phyloP scores from a whole-genome alignment of 2,888 invertebrate species.

The Mythimna impura region DNA sequence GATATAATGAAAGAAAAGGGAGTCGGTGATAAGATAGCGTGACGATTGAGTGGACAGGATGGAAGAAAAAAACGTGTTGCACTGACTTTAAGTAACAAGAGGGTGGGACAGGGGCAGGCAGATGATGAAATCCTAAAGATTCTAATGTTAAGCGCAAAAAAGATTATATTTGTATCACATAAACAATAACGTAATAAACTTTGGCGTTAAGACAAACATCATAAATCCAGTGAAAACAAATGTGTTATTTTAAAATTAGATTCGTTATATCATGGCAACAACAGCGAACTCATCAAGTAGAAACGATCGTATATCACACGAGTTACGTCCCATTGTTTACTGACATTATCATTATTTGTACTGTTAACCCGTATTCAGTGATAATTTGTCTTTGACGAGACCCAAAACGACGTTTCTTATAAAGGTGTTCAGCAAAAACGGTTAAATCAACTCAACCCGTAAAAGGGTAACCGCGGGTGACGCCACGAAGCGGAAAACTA shows the following conservation, averaged over 20 bases:
- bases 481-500: constrained; percentile 62
- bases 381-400: constrained; percentile 46
- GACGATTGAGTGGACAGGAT: too few relatives aligned
- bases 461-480: constrained; percentile 59
- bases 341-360: constrained; percentile 32
- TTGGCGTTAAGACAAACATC: constrained; percentile 5
- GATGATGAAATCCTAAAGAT: not conserved
- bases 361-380: constrained; percentile 20
- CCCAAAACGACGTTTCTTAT: constrained; percentile 31
- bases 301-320: constrained; percentile 28
- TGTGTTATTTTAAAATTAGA: constrained; percentile 7
- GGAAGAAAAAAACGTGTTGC: too few relatives aligned
- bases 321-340: constrained; percentile 10
- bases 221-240: constrained; percentile 19
- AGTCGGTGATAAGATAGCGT: not conserved
- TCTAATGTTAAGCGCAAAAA: not conserved
- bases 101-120: too few relatives aligned
- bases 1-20: not conserved
- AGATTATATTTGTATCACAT: not conserved
- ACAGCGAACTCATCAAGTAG: constrained; percentile 20
- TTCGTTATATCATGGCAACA: not conserved
- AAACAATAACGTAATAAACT: constrained; percentile 1
- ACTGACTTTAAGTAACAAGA: too few relatives aligned
- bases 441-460: constrained; percentile 56
- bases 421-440: constrained; percentile 48